Evolutionary conservation across 2,888 invertebrate species (phyloP), one percentile per base, ranked within the genome.

Genomic region (Cephalotes varians): DNA sequence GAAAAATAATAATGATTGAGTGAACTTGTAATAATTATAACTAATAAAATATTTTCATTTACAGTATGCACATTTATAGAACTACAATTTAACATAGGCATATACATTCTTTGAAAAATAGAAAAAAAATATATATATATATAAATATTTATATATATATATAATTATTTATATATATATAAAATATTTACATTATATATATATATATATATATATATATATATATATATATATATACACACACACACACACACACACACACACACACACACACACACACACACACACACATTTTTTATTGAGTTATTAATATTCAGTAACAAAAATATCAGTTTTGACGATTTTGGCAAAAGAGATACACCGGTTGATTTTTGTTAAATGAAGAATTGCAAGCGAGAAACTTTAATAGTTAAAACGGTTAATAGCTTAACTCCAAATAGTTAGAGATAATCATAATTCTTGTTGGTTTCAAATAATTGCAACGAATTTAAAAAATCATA

Each of bases 381-480:
- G 74, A 87, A 71, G 49, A 74, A 85, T 82, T 83, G 82, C 12
- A 73, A 37, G 3, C n/a, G n/a, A 6, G 5, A n/a, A 21, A 62
- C 12, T 62, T 87, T 81, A 84, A 80, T 47, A 47, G 7, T 7
- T 77, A 80, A 79, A 85, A 67, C n/a, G n/a, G n/a, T n/a, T n/a
- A n/a, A n/a, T n/a, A n/a, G n/a, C n/a, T n/a, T n/a, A n/a, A n/a
- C n/a, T n/a, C n/a, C n/a, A n/a, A n/a, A n/a, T n/a, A n/a, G n/a
- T n/a, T n/a, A n/a, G n/a, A n/a, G n/a, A n/a, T n/a, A n/a, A 89
- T 87, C 86, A 86, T 88, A 84, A 90, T 92, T n/a, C n/a, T 92
- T 90, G 40, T 85, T 91, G 89, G 91, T 90, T 92, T 93, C 93
- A 93, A 93, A 93, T 93, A 92, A 89, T 0, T 86, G 86, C 92